Evolutionary conservation across 2,113 vertebrate genomes (phyloP).

Genomic region (Nesoenas mayeri): DNA sequence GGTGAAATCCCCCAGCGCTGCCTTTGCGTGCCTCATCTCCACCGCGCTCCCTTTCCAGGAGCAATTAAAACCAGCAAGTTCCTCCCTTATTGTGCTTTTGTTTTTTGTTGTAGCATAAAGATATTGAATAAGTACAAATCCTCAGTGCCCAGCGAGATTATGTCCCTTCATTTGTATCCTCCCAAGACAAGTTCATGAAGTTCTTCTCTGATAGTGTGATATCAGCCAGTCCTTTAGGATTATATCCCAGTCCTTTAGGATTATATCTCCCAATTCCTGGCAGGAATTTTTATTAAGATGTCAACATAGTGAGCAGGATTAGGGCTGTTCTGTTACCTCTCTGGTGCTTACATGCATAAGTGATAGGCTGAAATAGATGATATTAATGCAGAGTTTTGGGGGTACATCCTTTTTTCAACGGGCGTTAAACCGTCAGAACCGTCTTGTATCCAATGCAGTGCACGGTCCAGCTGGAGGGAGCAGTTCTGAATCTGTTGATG

Average conservation of each 20-base stretch:
- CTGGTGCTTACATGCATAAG: background rate
- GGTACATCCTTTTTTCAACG: background rate
- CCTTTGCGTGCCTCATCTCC: rapidly evolving
- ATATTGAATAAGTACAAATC: background rate
- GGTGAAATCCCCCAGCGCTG: background rate
- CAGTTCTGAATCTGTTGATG: background rate
- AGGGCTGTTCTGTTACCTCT: background rate
- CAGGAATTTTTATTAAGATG: background rate
- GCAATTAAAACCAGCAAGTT: background rate
- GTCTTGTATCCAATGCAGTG: rapidly evolving
- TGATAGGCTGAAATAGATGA: background rate
- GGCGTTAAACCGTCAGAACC: background rate
- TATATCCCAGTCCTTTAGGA: background rate
- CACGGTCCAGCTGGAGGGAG: background rate
- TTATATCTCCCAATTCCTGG: background rate
- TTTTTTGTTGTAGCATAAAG: background rate
- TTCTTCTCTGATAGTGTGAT: background rate
- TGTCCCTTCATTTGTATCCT: background rate
- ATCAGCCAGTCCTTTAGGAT: background rate
- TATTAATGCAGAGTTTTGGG: rapidly evolving
- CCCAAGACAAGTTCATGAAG: background rate
- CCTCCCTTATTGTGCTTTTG: background rate
- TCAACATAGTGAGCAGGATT: background rate
- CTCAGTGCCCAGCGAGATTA: background rate
- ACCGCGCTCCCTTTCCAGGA: background rate